Evolutionary conservation across 2,888 invertebrate species (phyloP).

Genomic region (Volucella inflata): DNA sequence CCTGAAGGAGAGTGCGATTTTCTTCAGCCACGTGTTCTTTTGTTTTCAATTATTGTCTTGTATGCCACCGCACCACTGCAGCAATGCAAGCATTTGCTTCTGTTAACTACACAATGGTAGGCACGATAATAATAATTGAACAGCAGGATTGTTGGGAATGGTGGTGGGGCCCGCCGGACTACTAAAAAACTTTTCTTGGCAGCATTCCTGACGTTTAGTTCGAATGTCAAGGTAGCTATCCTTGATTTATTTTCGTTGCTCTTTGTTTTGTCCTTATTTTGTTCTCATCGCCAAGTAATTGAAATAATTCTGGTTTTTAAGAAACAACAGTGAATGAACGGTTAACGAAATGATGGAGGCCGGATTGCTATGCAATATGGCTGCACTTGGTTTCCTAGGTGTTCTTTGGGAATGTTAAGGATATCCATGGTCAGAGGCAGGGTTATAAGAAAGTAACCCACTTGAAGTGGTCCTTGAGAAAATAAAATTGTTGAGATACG

Average conservation of each 20-base stretch:
- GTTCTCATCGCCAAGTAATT: constrained; percentile 67
- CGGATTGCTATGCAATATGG: constrained; percentile 32
- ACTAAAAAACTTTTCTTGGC: constrained; percentile 8
- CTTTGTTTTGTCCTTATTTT: constrained; percentile 39
- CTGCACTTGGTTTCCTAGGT: constrained; percentile 31
- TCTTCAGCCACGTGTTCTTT: constrained; percentile 42
- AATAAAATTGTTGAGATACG: constrained; percentile 1
- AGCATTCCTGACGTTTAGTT: constrained; percentile 30
- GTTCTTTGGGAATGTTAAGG: no score
- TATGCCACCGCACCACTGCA: constrained; percentile 1
- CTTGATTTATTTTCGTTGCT: constrained; percentile 1
- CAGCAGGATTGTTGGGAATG: constrained; percentile 11
- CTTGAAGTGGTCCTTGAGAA: constrained; percentile 38
- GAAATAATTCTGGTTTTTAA: constrained; percentile 52
- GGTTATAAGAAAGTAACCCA: not conserved
- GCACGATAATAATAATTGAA: constrained; percentile 60
- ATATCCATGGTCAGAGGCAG: no score
- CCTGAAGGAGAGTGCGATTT: not conserved
- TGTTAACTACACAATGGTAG: constrained; percentile 68
- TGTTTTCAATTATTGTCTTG: constrained; percentile 10
- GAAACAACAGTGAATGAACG: constrained; percentile 54
- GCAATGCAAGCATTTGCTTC: constrained; percentile 68
- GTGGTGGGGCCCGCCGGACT: not conserved
- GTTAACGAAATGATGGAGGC: constrained; percentile 6
- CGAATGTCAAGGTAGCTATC: constrained; percentile 68